phyloP scores from a whole-genome alignment of 1,140 invertebrate species.

The Scaptodrosophila lebanonensis region DNA sequence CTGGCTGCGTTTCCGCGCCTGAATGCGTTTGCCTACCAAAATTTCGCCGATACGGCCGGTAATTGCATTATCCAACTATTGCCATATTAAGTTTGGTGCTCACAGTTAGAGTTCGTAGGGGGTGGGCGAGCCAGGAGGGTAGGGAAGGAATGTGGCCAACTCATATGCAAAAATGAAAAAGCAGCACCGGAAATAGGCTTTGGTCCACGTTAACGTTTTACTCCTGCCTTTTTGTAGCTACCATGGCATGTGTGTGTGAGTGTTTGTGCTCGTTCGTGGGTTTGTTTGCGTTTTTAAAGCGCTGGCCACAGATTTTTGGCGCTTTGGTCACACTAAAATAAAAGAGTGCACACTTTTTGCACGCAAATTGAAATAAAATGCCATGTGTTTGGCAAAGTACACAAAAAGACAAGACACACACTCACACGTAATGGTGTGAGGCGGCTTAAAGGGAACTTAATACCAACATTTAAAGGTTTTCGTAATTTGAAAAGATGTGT shows the following conservation, averaged over 20 bases:
- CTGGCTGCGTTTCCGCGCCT: no score
- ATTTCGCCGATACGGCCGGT: conserved; percentile 63
- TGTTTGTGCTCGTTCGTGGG: conserved; percentile 2
- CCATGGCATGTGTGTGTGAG: neutral
- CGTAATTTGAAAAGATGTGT: no score
- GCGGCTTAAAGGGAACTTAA: no score
- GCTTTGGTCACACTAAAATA: conserved; percentile 32
- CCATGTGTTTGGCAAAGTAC: no score
- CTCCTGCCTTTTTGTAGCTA: conserved; percentile 1
- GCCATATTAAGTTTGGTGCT: conserved; percentile 66
- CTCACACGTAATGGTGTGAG: no score
- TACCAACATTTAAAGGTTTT: no score
- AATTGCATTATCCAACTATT: conserved; percentile 75
- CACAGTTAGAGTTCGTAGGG: conserved; percentile 37
- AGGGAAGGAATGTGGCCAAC: neutral
- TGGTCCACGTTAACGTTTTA: conserved; percentile 28
- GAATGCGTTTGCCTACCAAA: no score
- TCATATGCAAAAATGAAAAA: conserved; percentile 29
- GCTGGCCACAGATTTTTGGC: conserved; percentile 54
- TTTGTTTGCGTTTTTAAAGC: conserved; percentile 14
- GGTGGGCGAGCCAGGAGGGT: neutral
- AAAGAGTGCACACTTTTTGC: conserved; percentile 5
- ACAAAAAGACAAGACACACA: neutral
- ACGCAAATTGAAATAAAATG: conserved; percentile 37
- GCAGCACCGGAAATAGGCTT: conserved; percentile 70